A percentile compares a stretch with the other conserved stretches of the same genome.
Conservation (phyloP, 1,140 invertebrate genomes). For the Calliphora vicina region DNA sequence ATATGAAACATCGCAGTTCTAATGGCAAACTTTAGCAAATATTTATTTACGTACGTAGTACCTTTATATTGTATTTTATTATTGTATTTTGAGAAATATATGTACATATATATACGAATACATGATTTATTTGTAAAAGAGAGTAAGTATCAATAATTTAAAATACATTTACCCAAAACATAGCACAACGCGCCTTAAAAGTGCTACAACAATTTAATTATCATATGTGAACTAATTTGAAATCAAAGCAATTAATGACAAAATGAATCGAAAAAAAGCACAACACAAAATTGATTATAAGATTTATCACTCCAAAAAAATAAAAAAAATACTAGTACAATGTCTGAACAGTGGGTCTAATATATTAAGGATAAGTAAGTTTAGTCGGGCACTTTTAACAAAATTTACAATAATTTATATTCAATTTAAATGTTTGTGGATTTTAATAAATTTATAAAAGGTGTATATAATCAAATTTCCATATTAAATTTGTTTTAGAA, state of each 20-base stretch:
- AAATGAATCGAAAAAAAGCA: background rate
- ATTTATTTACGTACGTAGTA: background rate
- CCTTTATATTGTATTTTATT: no score
- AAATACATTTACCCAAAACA: background rate
- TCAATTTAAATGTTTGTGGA: no score
- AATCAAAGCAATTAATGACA: constrained; percentile 41
- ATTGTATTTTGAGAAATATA: no score
- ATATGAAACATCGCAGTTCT: background rate
- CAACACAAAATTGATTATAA: background rate
- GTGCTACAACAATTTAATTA: constrained; percentile 27
- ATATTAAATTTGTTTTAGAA: no score
- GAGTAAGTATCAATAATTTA: background rate
- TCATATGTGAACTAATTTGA: constrained; percentile 37
- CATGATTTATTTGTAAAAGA: background rate
- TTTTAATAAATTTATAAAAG: no score
- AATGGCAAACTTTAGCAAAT: constrained; percentile 1
- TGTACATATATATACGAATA: no score
- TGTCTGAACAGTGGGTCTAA: background rate
- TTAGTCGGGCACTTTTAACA: no score
- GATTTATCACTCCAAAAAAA: constrained; percentile 7
- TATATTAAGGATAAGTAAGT: no score
- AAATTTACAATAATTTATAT: no score
- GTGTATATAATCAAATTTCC: no score
- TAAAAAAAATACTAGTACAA: no score
- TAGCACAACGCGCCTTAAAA: background rate